Evolutionary conservation across 2,888 invertebrate species (phyloP).

Genomic region (Polylopha cassiicola): DNA sequence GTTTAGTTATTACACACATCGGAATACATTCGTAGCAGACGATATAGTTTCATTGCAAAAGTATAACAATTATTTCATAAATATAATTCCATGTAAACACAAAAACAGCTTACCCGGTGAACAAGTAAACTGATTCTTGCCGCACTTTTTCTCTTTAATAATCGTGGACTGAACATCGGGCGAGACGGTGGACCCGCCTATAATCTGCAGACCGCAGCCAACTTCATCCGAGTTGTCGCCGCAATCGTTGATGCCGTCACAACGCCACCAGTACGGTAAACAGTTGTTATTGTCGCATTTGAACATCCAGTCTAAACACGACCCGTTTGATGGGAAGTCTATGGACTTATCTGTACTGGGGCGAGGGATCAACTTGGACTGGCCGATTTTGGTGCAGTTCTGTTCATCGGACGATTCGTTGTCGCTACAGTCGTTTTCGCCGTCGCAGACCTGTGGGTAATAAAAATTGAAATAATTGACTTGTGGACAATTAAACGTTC

Average conservation of each 20-base stretch:
- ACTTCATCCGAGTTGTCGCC: conserved; percentile 85
- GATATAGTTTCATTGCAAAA: too few species aligned
- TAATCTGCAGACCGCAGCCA: conserved; percentile 67
- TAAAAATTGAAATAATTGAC: background rate
- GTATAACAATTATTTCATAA: background rate
- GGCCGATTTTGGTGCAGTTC: conserved; percentile 75
- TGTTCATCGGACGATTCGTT: conserved; percentile 81
- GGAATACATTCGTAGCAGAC: too few species aligned
- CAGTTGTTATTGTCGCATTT: conserved; percentile 83
- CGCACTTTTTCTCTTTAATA: conserved; percentile 47
- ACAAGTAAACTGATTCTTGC: conserved; percentile 67
- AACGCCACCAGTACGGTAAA: conserved; percentile 88
- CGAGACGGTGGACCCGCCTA: conserved; percentile 36
- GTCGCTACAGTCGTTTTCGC: conserved; percentile 83
- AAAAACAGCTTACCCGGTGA: conserved; percentile 45
- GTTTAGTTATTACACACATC: too few species aligned
- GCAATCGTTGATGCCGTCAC: conserved; percentile 86
- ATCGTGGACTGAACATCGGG: conserved; percentile 40
- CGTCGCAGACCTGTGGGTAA: conserved; percentile 78
- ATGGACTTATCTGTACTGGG: conserved; percentile 28
- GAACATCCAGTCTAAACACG: conserved; percentile 88
- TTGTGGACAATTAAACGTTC: too few species aligned
- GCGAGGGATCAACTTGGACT: conserved; percentile 50
- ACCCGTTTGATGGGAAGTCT: conserved; percentile 48
- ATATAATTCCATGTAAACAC: conserved; percentile 3